Evolutionary conservation across 2,113 vertebrate genomes (phyloP).

Genomic region (Muntiacus reevesi): DNA sequence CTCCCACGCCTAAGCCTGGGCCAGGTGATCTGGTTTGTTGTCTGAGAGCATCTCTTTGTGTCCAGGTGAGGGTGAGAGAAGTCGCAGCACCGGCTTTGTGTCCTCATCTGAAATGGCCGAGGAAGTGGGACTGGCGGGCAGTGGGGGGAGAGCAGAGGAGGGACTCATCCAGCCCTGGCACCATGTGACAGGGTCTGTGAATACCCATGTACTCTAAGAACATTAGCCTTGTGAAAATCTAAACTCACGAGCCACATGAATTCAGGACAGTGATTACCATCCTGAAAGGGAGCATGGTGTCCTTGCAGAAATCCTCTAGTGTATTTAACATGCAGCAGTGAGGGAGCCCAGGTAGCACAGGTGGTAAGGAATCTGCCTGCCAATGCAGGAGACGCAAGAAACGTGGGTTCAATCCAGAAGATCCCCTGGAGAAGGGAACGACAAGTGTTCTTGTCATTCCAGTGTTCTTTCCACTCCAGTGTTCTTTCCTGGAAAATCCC

Average conservation of each 20-base stretch:
- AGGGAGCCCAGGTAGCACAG: neutral
- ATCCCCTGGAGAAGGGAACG: neutral
- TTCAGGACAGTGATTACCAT: neutral
- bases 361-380: neutral
- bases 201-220: neutral
- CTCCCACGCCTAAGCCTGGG: neutral
- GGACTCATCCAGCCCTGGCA: neutral
- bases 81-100: neutral
- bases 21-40: neutral
- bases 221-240: conserved; percentile 27
- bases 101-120: neutral
- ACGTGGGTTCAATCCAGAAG: neutral
- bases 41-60: neutral
- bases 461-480: neutral
- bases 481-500: neutral
- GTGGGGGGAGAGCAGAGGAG: neutral
- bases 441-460: neutral
- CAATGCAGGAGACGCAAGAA: neutral
- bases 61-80: neutral
- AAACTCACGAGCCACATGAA: neutral
- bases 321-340: neutral
- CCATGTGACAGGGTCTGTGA: neutral
- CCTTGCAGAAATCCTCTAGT: conserved; percentile 14
- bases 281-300: neutral
- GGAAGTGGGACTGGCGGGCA: neutral